Conservation (phyloP, 64 coral and sea anemone genomes). For the Acropora tenuis region DNA sequence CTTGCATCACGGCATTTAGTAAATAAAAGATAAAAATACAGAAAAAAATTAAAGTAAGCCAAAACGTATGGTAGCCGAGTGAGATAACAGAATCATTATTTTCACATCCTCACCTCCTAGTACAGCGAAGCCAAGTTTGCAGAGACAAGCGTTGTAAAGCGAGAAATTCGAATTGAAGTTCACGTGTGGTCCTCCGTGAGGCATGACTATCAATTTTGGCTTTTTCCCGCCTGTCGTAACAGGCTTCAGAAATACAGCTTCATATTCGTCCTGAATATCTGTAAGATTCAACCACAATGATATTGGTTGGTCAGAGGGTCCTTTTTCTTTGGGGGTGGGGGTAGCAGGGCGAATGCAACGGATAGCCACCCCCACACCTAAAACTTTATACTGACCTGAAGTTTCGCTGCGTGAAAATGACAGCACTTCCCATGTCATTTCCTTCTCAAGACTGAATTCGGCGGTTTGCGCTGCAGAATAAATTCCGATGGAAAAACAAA, state of each 20-base stretch:
- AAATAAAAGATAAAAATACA: too few species aligned
- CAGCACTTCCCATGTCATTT: constrained; percentile 63
- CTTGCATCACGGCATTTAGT: too few species aligned
- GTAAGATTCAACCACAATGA: neutral
- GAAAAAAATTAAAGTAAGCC: too few species aligned
- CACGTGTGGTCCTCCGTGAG: constrained; percentile 59
- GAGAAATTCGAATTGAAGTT: constrained; percentile 31
- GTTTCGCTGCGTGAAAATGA: constrained; percentile 30
- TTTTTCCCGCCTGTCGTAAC: neutral
- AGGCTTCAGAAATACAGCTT: too few species aligned
- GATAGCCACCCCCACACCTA: too few species aligned
- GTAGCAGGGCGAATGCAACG: neutral
- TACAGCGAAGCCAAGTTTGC: constrained; percentile 69
- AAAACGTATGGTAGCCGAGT: too few species aligned
- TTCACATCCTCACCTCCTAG: constrained; percentile 21
- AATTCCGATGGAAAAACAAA: neutral
- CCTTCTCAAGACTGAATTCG: constrained; percentile 12
- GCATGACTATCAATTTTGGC: constrained; percentile 63
- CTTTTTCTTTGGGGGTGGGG: too few species aligned
- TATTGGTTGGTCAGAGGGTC: too few species aligned
- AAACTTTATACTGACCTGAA: constrained; percentile 16
- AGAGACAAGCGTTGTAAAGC: constrained; percentile 22
- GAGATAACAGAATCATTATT: too few species aligned
- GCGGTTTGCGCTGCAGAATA: constrained; percentile 13
- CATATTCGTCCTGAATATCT: constrained; percentile 45